These are phyloP conservation scores for Melanotaenia nigrans DNA, from an alignment of 2,797 vertebrate species.

Conservation along the genomic window DNA sequence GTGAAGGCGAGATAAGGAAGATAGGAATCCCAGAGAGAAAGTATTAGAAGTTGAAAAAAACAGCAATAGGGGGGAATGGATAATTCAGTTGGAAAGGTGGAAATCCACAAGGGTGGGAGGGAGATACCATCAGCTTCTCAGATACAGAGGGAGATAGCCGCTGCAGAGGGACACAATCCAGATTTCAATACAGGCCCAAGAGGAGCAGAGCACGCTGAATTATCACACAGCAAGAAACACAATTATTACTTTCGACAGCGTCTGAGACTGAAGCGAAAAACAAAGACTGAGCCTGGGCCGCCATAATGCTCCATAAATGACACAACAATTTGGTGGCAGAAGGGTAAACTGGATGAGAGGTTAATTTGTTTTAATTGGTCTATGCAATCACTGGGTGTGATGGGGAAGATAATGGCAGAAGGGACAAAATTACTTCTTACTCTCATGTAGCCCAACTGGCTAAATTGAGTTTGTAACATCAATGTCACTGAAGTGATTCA, in stretches of 20 bases:
- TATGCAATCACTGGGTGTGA: constrained; percentile 64
- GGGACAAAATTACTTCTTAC: constrained; percentile 64
- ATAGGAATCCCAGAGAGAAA: constrained; percentile 42
- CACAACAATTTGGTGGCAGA: constrained; percentile 66
- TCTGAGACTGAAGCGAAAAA: constrained; percentile 51
- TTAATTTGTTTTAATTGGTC: constrained; percentile 75
- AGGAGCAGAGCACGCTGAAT: constrained; percentile 64
- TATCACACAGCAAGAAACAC: constrained; percentile 71
- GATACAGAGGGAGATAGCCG: constrained; percentile 67
- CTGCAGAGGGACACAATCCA: constrained; percentile 66
- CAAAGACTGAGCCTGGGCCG: constrained; percentile 50
- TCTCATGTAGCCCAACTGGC: constrained; percentile 62
- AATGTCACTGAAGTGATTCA: constrained; percentile 66
- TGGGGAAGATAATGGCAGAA: constrained; percentile 68
- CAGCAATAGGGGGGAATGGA: constrained; percentile 51
- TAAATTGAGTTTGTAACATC: constrained; percentile 75
- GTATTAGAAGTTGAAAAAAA: constrained; percentile 63
- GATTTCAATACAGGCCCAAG: constrained; percentile 69
- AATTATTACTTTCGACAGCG: constrained; percentile 72
- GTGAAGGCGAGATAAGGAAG: constrained; percentile 46
- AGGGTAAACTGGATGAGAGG: constrained; percentile 55
- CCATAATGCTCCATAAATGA: constrained; percentile 59
- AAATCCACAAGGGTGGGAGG: constrained; percentile 61
- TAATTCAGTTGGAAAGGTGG: constrained; percentile 63
- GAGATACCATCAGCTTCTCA: constrained; percentile 68